Percentiles rank a stretch among this genome's conserved stretches.
phyloP scores from a whole-genome alignment of 2,113 vertebrate genomes.

The Microtus pennsylvanicus region DNA sequence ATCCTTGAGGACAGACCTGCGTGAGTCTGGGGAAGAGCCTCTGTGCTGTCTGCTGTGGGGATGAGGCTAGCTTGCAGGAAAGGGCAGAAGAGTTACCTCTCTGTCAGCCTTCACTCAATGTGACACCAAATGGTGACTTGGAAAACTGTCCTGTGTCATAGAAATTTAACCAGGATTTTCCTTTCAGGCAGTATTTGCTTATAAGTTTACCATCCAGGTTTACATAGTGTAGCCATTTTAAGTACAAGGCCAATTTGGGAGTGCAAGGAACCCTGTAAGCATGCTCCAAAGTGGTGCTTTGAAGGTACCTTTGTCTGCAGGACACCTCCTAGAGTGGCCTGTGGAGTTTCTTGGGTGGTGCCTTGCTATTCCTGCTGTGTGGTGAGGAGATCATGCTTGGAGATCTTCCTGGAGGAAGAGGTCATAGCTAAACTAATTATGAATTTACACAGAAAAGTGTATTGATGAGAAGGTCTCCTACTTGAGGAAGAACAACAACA shows the following conservation, averaged over 20 bases:
- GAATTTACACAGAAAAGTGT: neutral
- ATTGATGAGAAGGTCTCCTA: neutral
- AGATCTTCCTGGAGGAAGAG: neutral
- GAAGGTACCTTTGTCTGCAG: accelerated
- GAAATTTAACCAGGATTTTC: neutral
- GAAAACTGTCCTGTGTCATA: neutral
- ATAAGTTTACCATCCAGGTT: neutral
- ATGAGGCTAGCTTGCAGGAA: accelerated
- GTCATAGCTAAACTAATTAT: neutral
- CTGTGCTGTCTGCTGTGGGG: neutral
- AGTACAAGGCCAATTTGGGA: neutral
- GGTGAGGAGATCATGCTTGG: neutral
- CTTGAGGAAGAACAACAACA: neutral
- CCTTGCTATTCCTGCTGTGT: neutral
- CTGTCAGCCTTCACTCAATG: neutral
- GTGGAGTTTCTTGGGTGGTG: neutral
- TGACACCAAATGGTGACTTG: neutral
- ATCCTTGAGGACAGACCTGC: constrained; percentile 97
- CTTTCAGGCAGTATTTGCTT: neutral
- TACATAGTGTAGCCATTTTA: too few relatives aligned
- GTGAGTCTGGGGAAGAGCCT: constrained; percentile 86
- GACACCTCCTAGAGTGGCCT: neutral
- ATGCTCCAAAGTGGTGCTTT: accelerated
- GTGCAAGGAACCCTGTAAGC: neutral
- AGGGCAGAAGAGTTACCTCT: neutral